Evolutionary conservation across 2,888 invertebrate genomes (phyloP), one percentile per base, ranked within the genome.

Genomic region (Nephrotoma guestfalica): DNA sequence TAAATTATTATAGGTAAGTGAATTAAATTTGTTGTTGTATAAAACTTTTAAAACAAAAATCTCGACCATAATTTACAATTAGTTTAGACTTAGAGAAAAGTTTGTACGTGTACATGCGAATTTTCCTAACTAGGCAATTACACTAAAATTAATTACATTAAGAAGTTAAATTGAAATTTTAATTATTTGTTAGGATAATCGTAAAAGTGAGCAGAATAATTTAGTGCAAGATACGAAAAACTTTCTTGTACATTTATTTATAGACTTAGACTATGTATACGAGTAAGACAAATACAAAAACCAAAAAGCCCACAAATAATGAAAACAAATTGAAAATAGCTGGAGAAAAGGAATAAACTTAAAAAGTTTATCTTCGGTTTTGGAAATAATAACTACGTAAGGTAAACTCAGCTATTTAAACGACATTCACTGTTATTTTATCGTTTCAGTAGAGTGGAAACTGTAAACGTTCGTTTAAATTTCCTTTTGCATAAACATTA

Each of bases 1-100:
- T 97, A 90, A 99, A 99, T 92, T 99, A 99, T 92, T 99, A 99
- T 93, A 96, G 97, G 94, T 95, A 90, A 91, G 89, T 41, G n/a
- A 42, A 84, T 13, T 11, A 83, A 84, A 5, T 71, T 71, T 47
- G 47, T 15, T 57, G 5, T 57, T 15, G 15, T 4, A 15, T 57
- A 5, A 57, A 30, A 30, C 30, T 30, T 30, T 30, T 30, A 30
- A 30, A 30, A 30, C 30, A 30, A 30, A 30, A 30, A 30, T 30
- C 30, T 30, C 30, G 30, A 30, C 30, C 15, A 57, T 47, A 47
- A 47, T 47, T 47, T 13, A 30, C 30, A 0, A 2, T 30, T 30
- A 30, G 30, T 30, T 30, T 30, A 30, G 30, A 30, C 30, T 30
- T 30, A 30, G 30, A 13, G n/a, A 13, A 47, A 57, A 57, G 51